Evolutionary conservation across 2,113 vertebrate genomes (phyloP), one percentile per base, ranked within the genome.

Genomic region (Seriola dumerili): DNA sequence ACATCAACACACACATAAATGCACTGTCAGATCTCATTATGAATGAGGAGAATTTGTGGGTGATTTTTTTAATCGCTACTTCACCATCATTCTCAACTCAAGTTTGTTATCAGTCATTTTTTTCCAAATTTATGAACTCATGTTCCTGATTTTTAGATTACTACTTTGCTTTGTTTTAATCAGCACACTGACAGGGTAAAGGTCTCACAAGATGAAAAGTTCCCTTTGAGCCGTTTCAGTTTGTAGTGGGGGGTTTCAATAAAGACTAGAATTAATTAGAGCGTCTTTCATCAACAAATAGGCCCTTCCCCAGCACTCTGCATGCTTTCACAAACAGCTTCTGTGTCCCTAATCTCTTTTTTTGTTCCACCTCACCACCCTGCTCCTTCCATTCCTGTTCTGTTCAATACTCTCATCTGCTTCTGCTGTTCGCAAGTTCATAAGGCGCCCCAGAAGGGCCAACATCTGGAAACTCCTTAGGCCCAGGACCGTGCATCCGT

Each of bases 391-490:
- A 76, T 91, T 90, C 89, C 40, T 72, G 66, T 10, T 86, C 79
- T 64, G 67, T 80, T 88, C 80, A 76, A 73, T 74, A 55, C 64
- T 73, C 64, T 87, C 91, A 89, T 91, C 75, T 85, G 89, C 77
- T 87, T 87, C 64, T 67, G 83, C 84, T 86, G 80, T 68, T 92
- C 46, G 8, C 46, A 61, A 85, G 87, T 86, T 86, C 86, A 91
- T 71, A 78, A 63, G 55, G 84, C 70, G 19, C 84, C 86, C 86
- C 88, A 90, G 81, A 88, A 87, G 85, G 88, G 80, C 83, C 78
- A 91, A 94, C 92, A 94, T 94, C 92, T 94, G 93, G 90, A 86
- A 83, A 83, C 85, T 88, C 63, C 89, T 88, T 68, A 76, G 83
- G 78, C 80, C 87, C 85, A 76, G 91, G 74, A 73, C 63, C 58